Conservation (phyloP, 2,888 invertebrate genomes). For the Anoncus sp. region DNA sequence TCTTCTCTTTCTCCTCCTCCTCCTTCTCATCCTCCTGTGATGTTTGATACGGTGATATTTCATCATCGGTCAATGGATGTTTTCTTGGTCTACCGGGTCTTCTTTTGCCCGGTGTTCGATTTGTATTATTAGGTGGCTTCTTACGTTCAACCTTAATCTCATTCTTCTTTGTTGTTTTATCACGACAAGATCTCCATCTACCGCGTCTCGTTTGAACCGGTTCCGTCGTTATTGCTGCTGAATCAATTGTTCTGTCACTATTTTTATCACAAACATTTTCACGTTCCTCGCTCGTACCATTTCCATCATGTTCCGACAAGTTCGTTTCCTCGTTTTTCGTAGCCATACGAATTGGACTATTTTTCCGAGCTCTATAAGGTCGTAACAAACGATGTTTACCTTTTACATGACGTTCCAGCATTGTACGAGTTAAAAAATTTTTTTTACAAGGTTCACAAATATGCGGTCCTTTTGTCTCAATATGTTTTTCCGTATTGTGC, state of each 20-base stretch:
- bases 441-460: slow-evolving; percentile 67
- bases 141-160: not conserved
- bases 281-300: too few relatives aligned
- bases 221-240: too few relatives aligned
- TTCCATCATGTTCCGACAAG: too few relatives aligned
- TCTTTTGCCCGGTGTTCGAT: slow-evolving; percentile 2
- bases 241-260: not conserved
- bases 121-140: not conserved
- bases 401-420: slow-evolving; percentile 67
- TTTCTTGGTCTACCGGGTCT: slow-evolving; percentile 29
- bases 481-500: slow-evolving; percentile 67
- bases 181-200: slow-evolving; percentile 1
- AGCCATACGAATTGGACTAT: slow-evolving; percentile 23
- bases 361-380: slow-evolving; percentile 6
- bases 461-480: slow-evolving; percentile 59
- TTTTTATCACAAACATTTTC: not conserved
- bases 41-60: not conserved
- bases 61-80: slow-evolving; percentile 15
- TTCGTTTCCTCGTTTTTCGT: not conserved
- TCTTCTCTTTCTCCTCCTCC: not conserved
- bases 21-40: slow-evolving; percentile 6
- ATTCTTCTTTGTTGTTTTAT: not conserved
- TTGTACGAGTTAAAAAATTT: slow-evolving; percentile 65
- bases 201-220: not conserved
- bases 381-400: slow-evolving; percentile 26